A percentile compares a stretch with the other conserved stretches of the same genome.
Conservation (phyloP, 2,113 vertebrate genomes). For the Cervus canadensis region DNA sequence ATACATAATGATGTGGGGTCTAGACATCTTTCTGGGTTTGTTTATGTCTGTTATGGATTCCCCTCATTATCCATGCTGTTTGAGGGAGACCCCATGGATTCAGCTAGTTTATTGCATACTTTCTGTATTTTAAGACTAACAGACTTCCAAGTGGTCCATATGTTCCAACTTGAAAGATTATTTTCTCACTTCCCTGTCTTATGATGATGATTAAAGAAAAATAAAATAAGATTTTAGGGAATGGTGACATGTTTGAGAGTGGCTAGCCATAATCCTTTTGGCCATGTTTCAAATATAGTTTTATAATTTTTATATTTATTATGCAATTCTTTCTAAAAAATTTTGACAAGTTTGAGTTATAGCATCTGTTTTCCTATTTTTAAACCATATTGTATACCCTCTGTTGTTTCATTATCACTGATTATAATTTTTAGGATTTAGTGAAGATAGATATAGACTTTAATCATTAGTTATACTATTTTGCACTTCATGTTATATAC, state of each 20-base stretch:
- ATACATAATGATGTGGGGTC: conserved; percentile 89
- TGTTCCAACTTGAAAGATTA: conserved; percentile 66
- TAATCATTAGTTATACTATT: conserved; percentile 32
- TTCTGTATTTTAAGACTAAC: conserved; percentile 85
- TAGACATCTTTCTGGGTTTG: conserved; percentile 88
- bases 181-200: conserved; percentile 72
- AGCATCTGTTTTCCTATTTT: conserved; percentile 65
- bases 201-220: conserved; percentile 78
- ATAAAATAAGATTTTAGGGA: conserved; percentile 71
- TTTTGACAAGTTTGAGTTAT: conserved; percentile 68
- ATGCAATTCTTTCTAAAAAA: conserved; percentile 61
- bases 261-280: conserved; percentile 25
- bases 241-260: conserved; percentile 47
- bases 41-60: conserved; percentile 94
- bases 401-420: conserved; percentile 38
- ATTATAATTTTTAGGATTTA: conserved; percentile 59
- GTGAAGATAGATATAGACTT: conserved; percentile 36
- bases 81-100: conserved; percentile 88
- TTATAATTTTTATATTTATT: conserved; percentile 39
- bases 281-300: conserved; percentile 18
- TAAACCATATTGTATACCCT: conserved; percentile 56
- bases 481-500: neutral
- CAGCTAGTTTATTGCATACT: conserved; percentile 85
- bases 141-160: conserved; percentile 71
- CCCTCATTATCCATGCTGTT: conserved; percentile 92